Base-by-base conservation (phyloP, 2,888 invertebrate species). In the Diarsia mendica region DNA sequence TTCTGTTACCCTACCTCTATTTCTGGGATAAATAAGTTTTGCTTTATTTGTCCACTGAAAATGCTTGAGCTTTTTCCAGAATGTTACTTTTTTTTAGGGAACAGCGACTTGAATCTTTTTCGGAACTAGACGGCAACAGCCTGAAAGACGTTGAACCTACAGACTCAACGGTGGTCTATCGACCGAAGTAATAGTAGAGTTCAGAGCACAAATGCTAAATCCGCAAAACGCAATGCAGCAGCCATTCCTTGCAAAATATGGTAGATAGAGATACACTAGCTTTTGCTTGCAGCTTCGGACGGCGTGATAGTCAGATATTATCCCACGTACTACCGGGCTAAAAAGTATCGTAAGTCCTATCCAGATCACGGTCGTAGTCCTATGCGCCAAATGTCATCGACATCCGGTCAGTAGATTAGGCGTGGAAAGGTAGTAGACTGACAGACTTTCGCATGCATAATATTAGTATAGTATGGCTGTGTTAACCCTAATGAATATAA, bases 401-500 rank as follows among this genome's bases (percentile, higher is more conserved):
- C 11, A 39, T 63, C 6, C n/a, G n/a, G 44, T 15, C 58, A 63
- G 44, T n/a, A n/a, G 33, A 63, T 60, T 28, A 15, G 8, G 28
- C 18, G 3, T 28, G 44, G n/a, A 44, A n/a, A 63, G n/a, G 6
- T 44, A 44, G n/a, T 13, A 44, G 3, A 15, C 13, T 44, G n/a
- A 63, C 8, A n/a, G 8, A 13, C n/a, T n/a, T 44, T 44, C 3
- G n/a, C 8, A 44, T 63, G 13, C 10, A 44, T 63, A 44, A 13
- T n/a, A 44, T 1, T n/a, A 63, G 6, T n/a, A 63, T n/a, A 63
- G 11, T n/a, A 63, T 63, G 61, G n/a, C 13, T 44, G 11, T 61
- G 64, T 66, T 73, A 88, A 79, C 83, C 83, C 85, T 85, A 85
- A 73, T 70, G 68, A 67, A 55, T 77, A 71, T 81, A 72, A 82